phyloP scores from a whole-genome alignment of 1,140 invertebrate genomes.

The Panagrolaimus sp. region DNA sequence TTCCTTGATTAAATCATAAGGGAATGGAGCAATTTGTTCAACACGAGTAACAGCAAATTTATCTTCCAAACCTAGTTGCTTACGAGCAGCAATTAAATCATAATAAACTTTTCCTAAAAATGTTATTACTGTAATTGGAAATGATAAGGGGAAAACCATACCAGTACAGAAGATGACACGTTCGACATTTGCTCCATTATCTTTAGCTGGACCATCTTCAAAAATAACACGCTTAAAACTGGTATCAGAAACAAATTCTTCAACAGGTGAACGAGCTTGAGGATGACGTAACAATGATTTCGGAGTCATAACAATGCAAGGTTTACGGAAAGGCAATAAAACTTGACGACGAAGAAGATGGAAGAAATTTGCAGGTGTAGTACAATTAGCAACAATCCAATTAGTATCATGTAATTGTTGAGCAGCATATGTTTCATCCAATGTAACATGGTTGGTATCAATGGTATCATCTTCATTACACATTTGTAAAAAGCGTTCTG shows the following conservation, averaged over 20 bases:
- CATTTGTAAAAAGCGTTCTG: conserved; percentile 94
- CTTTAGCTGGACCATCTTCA: conserved; percentile 45
- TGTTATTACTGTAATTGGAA: conserved; percentile 86
- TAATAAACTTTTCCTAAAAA: conserved; percentile 91
- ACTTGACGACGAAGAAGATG: conserved; percentile 92
- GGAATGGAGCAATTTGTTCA: conserved; percentile 95
- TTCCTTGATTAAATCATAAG: conserved; percentile 84
- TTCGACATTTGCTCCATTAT: conserved; percentile 60
- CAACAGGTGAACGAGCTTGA: conserved; percentile 85
- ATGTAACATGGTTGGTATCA: conserved; percentile 62
- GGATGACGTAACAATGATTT: conserved; percentile 92
- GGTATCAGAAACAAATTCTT: conserved; percentile 69
- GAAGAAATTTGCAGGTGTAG: conserved; percentile 91
- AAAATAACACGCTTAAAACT: conserved; percentile 53
- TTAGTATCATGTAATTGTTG: conserved; percentile 95
- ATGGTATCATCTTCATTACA: conserved; percentile 85
- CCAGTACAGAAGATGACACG: conserved; percentile 65
- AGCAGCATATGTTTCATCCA: conserved; percentile 81
- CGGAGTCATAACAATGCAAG: conserved; percentile 90
- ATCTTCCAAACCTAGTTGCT: conserved; percentile 71
- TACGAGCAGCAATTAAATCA: conserved; percentile 80
- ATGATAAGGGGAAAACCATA: conserved; percentile 81
- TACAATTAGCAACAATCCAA: conserved; percentile 80
- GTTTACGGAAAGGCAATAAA: conserved; percentile 87
- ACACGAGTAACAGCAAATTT: conserved; percentile 78